phyloP scores from a whole-genome alignment of 2,113 vertebrate genomes.

The Mungos mungo region DNA sequence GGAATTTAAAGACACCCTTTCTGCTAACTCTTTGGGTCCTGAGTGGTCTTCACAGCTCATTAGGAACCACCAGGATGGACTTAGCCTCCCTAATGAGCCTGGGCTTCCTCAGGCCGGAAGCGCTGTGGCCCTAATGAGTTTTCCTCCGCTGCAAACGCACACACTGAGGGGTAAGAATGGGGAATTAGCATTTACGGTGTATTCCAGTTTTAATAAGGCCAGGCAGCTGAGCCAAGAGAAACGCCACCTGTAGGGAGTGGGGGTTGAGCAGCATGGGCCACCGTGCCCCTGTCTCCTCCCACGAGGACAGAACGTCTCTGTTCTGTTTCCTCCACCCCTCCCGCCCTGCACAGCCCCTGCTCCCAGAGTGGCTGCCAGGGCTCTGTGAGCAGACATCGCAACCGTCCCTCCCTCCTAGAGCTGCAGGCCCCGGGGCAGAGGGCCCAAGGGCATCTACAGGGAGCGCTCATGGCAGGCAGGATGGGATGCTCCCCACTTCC shows the following conservation, averaged over 20 bases:
- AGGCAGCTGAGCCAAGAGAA: background rate
- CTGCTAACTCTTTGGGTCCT: background rate
- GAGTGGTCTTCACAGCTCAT: conserved; percentile 45
- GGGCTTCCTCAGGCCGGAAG: background rate
- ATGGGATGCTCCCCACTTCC: too few relatives aligned
- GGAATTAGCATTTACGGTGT: background rate
- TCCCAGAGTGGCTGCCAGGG: background rate
- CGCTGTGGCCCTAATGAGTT: background rate
- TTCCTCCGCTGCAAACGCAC: background rate
- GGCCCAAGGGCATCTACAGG: background rate
- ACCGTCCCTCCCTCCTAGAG: background rate
- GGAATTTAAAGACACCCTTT: background rate
- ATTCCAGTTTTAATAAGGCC: background rate
- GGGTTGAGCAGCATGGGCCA: background rate
- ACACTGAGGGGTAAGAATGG: background rate
- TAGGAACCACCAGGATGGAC: background rate
- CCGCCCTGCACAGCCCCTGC: background rate
- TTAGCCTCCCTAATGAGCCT: background rate
- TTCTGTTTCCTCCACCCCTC: background rate
- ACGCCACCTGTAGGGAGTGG: background rate
- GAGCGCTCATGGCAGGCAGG: background rate
- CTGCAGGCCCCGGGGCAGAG: background rate
- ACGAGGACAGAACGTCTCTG: rapidly evolving
- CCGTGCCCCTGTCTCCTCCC: background rate
- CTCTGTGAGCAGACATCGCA: background rate